A percentile compares a stretch with the other conserved stretches of the same genome.
These are phyloP conservation scores for Fulmarus glacialis DNA, from an alignment of 2,113 vertebrate genomes.

Conservation along the genomic window DNA sequence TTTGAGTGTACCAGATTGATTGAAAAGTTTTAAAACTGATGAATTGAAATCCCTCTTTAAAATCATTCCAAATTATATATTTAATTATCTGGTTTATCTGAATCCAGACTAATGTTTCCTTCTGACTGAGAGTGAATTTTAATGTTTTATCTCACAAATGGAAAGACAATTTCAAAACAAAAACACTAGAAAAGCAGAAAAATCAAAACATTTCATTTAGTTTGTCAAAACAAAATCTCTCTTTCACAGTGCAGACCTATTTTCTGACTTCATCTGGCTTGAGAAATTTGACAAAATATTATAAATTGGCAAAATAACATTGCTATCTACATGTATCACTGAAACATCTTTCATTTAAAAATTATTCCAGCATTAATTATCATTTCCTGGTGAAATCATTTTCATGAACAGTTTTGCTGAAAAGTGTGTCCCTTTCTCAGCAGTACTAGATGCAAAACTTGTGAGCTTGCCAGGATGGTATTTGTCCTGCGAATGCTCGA, in stretches of 20 bases:
- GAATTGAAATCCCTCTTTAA: not conserved
- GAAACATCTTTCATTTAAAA: not conserved
- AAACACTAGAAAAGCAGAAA: not conserved
- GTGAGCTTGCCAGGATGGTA: not conserved
- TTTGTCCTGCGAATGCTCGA: not conserved
- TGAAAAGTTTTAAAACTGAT: not conserved
- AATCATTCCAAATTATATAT: not conserved
- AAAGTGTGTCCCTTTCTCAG: not conserved
- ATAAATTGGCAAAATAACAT: not conserved
- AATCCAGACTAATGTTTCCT: not conserved
- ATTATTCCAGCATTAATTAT: not conserved
- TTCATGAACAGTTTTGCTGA: not conserved
- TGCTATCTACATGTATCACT: rapidly evolving
- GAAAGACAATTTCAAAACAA: not conserved
- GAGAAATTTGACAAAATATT: not conserved
- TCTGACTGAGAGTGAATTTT: not conserved
- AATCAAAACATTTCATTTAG: not conserved
- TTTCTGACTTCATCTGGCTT: not conserved
- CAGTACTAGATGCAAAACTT: no score
- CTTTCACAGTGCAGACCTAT: not conserved
- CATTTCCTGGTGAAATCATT: not conserved
- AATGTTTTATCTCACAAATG: not conserved
- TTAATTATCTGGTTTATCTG: not conserved
- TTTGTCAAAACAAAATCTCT: not conserved
- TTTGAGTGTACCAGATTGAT: not conserved